A percentile compares a stretch with the other conserved stretches of the same genome.
These are phyloP conservation scores for Drosophila rubida DNA, from an alignment of 2,888 invertebrate genomes.

Conservation along the genomic window DNA sequence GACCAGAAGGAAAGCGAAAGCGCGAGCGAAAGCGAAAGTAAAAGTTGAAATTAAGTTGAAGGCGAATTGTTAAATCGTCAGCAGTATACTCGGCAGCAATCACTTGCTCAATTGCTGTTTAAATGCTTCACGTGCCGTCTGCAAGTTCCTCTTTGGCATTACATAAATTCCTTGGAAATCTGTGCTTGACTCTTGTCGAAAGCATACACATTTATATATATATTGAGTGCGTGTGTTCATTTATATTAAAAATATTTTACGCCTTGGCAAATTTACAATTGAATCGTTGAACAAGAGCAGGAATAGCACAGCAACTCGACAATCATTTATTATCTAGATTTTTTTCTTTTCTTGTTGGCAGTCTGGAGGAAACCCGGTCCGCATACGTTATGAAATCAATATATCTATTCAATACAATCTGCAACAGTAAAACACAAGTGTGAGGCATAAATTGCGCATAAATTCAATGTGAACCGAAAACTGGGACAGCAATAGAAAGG, in stretches of 20 bases:
- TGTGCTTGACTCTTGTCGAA: slow-evolving; percentile 14
- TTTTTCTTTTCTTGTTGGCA: neutral
- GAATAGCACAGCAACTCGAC: slow-evolving; percentile 1
- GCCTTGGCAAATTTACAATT: slow-evolving; percentile 57
- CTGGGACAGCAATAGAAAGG: slow-evolving; percentile 23
- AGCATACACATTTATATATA: neutral
- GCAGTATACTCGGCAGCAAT: slow-evolving; percentile 13
- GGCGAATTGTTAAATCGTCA: slow-evolving; percentile 69
- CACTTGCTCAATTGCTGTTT: slow-evolving; percentile 38
- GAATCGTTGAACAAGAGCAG: slow-evolving; percentile 44
- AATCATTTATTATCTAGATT: slow-evolving; percentile 72
- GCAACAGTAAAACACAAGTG: slow-evolving; percentile 67
- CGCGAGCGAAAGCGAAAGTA: neutral
- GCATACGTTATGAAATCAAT: slow-evolving; percentile 64
- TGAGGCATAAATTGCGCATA: slow-evolving; percentile 76
- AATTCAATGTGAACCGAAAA: slow-evolving; percentile 54
- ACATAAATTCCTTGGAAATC: slow-evolving; percentile 3
- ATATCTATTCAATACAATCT: slow-evolving; percentile 73
- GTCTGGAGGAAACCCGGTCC: slow-evolving; percentile 13
- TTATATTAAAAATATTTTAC: slow-evolving; percentile 45
- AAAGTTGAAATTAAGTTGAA: slow-evolving; percentile 62
- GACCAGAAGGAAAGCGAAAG: slow-evolving; percentile 13
- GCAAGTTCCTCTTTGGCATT: neutral
- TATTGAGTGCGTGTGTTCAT: slow-evolving; percentile 9
- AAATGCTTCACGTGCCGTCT: slow-evolving; percentile 60